Conservation (phyloP, 2,888 invertebrate genomes). For the Biston stratarius region DNA sequence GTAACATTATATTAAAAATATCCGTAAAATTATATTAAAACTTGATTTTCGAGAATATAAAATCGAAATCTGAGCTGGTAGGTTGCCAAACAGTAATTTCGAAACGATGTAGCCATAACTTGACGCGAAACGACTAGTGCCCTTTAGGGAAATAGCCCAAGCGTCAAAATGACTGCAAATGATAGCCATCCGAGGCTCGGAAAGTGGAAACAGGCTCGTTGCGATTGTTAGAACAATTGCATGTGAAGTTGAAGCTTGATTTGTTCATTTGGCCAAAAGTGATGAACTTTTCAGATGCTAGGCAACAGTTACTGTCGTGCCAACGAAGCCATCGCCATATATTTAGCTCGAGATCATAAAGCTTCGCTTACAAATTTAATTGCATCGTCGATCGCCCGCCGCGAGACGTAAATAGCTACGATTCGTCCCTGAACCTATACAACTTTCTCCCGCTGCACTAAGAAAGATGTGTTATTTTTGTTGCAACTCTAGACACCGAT, state of each 20-base stretch:
- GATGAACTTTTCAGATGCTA: conserved; percentile 59
- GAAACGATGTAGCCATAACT: conserved; percentile 44
- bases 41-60: conserved; percentile 38
- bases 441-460: conserved; percentile 74
- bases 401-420: conserved; percentile 79
- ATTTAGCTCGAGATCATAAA: conserved; percentile 79
- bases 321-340: conserved; percentile 57
- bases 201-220: conserved; percentile 23
- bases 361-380: conserved; percentile 84
- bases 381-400: conserved; percentile 84
- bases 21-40: conserved; percentile 37
- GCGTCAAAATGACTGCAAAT: conserved; percentile 40
- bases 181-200: conserved; percentile 32
- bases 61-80: conserved; percentile 42
- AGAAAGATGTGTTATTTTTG: conserved; percentile 55
- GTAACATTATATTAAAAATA: conserved; percentile 29
- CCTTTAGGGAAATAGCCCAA: conserved; percentile 46
- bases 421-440: conserved; percentile 83
- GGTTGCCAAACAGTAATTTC: conserved; percentile 44
- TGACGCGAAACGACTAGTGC: conserved; percentile 45
- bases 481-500: conserved; percentile 49
- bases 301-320: conserved; percentile 60
- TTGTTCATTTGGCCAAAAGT: conserved; percentile 51
- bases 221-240: conserved; percentile 36
- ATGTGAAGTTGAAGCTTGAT: conserved; percentile 31